Conservation (phyloP, 2,797 vertebrate genomes). For the Aulostomus chinensis region DNA sequence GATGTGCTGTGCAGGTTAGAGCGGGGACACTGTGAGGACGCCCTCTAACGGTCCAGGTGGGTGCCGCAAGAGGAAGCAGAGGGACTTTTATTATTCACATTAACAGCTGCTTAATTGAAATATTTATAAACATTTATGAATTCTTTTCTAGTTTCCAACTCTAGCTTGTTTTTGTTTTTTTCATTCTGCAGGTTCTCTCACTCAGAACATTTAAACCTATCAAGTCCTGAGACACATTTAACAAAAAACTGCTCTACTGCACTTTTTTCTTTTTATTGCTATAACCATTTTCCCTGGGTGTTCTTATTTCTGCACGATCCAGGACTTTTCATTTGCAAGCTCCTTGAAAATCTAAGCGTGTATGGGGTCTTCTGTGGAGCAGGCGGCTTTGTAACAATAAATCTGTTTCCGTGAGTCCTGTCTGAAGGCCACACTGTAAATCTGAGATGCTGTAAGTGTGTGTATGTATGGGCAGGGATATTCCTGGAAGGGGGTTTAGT, state of each 20-base stretch:
- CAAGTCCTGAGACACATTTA: too few relatives aligned
- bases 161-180: too few relatives aligned
- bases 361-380: conserved; percentile 25
- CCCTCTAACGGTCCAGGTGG: conserved; percentile 61
- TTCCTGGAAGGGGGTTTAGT: conserved; percentile 68
- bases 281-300: too few relatives aligned
- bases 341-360: conserved; percentile 12
- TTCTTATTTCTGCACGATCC: too few relatives aligned
- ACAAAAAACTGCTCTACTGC: too few relatives aligned
- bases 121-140: too few relatives aligned
- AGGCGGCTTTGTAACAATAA: conserved; percentile 39
- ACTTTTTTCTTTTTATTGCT: too few relatives aligned
- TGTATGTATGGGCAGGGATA: conserved; percentile 27
- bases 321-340: not conserved
- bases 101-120: conserved; percentile 56
- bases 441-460: conserved; percentile 30
- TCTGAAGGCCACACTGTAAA: conserved; percentile 42
- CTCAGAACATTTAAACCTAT: too few relatives aligned
- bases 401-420: conserved; percentile 18
- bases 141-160: too few relatives aligned
- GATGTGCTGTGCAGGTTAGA: conserved; percentile 71
- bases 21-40: conserved; percentile 42
- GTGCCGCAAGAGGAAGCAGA: conserved; percentile 45
- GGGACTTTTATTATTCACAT: conserved; percentile 52
- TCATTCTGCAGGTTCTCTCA: too few relatives aligned